Evolutionary conservation across 2,113 vertebrate genomes (phyloP).

Genomic region (Bubo scandiacus): DNA sequence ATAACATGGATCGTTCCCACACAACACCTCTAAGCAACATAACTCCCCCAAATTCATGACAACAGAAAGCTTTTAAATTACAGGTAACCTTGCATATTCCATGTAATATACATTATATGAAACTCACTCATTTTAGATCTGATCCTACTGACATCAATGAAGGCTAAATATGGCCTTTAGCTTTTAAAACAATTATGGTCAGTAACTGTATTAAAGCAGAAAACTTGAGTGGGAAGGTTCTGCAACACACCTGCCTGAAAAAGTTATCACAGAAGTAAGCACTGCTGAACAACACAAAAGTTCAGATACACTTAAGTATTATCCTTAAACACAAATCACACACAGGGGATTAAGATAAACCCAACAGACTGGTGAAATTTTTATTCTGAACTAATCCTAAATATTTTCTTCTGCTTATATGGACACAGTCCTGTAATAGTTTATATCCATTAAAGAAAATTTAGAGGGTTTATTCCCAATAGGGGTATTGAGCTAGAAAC

Average conservation of each 20-base stretch:
- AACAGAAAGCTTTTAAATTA: not conserved
- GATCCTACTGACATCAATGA: not conserved
- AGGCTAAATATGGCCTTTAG: not conserved
- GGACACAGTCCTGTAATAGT: not conserved
- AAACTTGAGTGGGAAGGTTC: not conserved
- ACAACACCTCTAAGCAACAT: fast-evolving
- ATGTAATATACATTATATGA: not conserved
- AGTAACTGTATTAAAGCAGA: not conserved
- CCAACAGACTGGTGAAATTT: not conserved
- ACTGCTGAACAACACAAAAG: not conserved
- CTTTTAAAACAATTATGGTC: not conserved
- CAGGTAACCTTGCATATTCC: not conserved
- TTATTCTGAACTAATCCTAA: not conserved
- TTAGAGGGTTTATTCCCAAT: not conserved
- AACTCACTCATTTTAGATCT: not conserved
- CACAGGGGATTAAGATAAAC: not conserved
- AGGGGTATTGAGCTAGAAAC: not conserved
- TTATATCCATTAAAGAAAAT: not conserved
- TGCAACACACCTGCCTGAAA: not conserved
- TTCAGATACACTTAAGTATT: not conserved
- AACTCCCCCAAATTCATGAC: not conserved
- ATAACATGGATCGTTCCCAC: not conserved
- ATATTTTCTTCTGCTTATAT: not conserved
- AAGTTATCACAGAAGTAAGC: not conserved
- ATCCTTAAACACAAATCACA: not conserved